Base-by-base conservation (phyloP, 2,113 vertebrate species). In the Nansenia antarctica region DNA sequence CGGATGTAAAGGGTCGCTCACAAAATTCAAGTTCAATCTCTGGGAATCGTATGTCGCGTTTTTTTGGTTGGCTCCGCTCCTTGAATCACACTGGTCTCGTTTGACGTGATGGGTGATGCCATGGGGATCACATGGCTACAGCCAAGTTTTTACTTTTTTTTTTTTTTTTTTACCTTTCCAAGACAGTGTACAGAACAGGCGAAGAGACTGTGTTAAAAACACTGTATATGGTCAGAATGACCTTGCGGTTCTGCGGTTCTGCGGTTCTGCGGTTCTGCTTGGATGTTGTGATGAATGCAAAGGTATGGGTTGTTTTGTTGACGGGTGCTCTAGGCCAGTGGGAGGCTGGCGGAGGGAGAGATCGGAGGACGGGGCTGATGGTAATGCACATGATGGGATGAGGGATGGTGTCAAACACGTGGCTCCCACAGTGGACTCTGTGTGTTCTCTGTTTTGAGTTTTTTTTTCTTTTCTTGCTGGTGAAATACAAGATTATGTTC, bases 121-220 rank as follows among this genome's bases (percentile, higher is more conserved):
- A 7, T 20, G n/a, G 9, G 75, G 81, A 70, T 83, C 78, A 80
- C 72, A 73, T 53, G 45, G n/a, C n/a, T n/a, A n/a, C 59, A 42
- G 62, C 79, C 72, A 67, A 73, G 68, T 86, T 85, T 87, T 76
- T 78, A 80, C 39, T 67, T n/a, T n/a, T n/a, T n/a, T n/a, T n/a
- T n/a, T n/a, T n/a, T n/a, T 72, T 76, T 47, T 26, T 22, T 6
- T n/a, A 9, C 57, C 57, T 20, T 60, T 79, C 68, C 65, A 78
- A 77, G 49, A n/a, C 47, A 60, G 59, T 69, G 59, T 24, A 76
- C 72, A 72, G n/a, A n/a, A 81, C 70, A 75, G 47, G 59, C 67
- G 20, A 60, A 35, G 15, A 24, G 39, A 54, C n/a, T n/a, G n/a
- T 57, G 69, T 45, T 11, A 42, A 42, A 42, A 42, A 12, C 42